Conservation (phyloP, 2,113 vertebrate genomes). For the Orientallactaga bullata region DNA sequence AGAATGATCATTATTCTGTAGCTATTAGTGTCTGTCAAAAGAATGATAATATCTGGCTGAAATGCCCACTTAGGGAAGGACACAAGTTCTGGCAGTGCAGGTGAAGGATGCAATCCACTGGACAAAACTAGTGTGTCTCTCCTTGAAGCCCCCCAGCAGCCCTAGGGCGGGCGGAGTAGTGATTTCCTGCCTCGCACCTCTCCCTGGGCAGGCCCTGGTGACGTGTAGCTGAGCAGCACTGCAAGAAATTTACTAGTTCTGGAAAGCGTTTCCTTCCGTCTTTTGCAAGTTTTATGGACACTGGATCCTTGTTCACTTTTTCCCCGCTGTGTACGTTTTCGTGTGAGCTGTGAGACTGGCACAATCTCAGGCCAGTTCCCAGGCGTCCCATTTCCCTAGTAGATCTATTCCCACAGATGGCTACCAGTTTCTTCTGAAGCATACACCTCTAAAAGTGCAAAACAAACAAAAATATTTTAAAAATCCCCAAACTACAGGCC, state of each 20-base stretch:
- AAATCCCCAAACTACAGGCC: not conserved
- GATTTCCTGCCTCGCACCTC: not conserved
- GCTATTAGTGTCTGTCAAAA: not conserved
- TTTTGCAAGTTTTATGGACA: not conserved
- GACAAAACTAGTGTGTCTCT: not conserved
- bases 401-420: not conserved
- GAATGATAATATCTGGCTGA: not conserved
- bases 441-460: not conserved
- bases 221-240: not conserved
- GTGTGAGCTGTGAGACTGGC: not conserved
- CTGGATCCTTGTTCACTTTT: not conserved
- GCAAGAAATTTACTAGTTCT: slow-evolving; percentile 39
- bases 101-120: not conserved
- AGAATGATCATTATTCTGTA: not conserved
- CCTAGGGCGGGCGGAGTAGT: not conserved
- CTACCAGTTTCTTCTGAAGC: not conserved
- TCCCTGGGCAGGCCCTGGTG: not conserved
- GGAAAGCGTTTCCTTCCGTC: not conserved
- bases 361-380: not conserved
- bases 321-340: not conserved
- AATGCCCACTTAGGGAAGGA: not conserved
- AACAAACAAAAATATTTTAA: not conserved
- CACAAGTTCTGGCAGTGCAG: not conserved
- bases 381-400: not conserved
- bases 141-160: not conserved